These are phyloP conservation scores for Schizopygopsis pylzovi DNA, from an alignment of 2,797 vertebrate genomes.

Conservation along the genomic window DNA sequence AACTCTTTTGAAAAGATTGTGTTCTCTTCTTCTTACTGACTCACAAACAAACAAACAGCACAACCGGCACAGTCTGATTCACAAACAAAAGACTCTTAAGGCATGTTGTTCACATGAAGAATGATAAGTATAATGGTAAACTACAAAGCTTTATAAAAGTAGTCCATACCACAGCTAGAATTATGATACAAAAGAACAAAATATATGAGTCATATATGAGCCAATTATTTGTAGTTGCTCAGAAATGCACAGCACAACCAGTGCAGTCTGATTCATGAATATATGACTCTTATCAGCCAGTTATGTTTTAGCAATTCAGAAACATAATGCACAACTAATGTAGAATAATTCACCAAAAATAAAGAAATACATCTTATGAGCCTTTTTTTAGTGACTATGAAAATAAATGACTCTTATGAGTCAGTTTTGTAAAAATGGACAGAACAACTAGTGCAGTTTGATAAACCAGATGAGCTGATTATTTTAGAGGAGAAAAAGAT, in stretches of 20 bases:
- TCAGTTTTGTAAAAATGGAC: too few relatives aligned
- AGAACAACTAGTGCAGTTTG: too few relatives aligned
- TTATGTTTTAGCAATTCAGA: neutral
- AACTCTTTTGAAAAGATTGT: neutral
- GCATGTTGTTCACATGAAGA: neutral
- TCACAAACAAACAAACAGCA: neutral
- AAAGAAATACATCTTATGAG: too few relatives aligned
- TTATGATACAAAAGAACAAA: neutral
- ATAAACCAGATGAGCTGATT: too few relatives aligned
- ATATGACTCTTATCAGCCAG: neutral
- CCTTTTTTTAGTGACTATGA: too few relatives aligned
- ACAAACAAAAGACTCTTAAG: neutral
- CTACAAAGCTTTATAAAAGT: neutral
- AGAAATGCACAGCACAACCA: neutral
- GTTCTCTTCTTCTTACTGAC: neutral
- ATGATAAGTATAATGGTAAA: neutral
- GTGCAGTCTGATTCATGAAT: neutral
- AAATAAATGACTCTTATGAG: too few relatives aligned
- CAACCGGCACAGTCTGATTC: neutral
- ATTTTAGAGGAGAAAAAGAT: too few relatives aligned
- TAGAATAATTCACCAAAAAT: neutral
- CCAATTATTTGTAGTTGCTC: neutral
- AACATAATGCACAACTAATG: neutral
- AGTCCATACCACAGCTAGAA: neutral
- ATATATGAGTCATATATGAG: neutral